Evolutionary conservation across 2,888 invertebrate species (phyloP), one percentile per base, ranked within the genome.

Genomic region (Achlya flavicornis): DNA sequence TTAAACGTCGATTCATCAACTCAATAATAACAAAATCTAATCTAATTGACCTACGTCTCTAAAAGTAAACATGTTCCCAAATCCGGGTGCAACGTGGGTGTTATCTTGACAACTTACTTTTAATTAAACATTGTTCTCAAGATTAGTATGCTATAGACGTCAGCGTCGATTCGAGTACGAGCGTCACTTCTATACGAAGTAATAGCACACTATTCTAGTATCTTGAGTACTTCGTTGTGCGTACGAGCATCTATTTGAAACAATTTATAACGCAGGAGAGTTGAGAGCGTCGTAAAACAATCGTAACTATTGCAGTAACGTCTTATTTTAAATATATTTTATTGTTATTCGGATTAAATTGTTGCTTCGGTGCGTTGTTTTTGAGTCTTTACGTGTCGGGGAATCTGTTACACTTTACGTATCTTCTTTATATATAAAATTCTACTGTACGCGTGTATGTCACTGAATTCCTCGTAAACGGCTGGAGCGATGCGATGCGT

Each of bases 191-290:
- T 26, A 1, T 26, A 26, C 26, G 26, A 26, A 26, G 26, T 26
- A 26, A 26, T 26, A 26, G 26, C 2, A 2, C n/a, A 19, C 8
- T 53, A 19, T 19, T 19, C 6, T 19, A n/a, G 0, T 10, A 0
- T 53, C 4, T 10, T 8, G 32, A 14, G 35, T 11, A 16, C 16
- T 38, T 12, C 43, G 46, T 33, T 16, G 26, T 26, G 14, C 19
- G 43, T 60, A 48, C 10, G 41, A 35, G 59, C 38, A 19, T 48
- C 57, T 63, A 57, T 63, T 63, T 60, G 41, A 35, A 61, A 53
- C 53, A n/a, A 19, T 19, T 19, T 19, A 19, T 19, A 19, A 53
- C 4, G 53, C 19, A n/a, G 26, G 26, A 4, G 8, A 53, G 53
- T 53, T 53, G 53, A 53, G 53, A 53, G 53, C 53, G 10, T 53